phyloP scores from a whole-genome alignment of 2,888 invertebrate species.

The Brachylomia viminalis region DNA sequence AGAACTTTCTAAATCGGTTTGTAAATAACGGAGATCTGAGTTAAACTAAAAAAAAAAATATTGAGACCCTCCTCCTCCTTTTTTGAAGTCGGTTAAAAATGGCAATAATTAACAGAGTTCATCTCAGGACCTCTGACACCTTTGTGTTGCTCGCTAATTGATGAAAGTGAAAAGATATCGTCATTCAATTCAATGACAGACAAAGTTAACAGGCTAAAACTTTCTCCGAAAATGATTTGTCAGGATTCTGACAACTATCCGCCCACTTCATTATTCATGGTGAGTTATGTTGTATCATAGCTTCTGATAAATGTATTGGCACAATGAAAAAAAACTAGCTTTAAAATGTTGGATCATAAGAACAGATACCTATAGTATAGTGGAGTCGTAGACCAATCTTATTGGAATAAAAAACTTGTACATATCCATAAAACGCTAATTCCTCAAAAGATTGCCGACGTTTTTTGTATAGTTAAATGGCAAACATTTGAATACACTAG shows the following conservation, averaged over 20 bases:
- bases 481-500: constrained; percentile 21
- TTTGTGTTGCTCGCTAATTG: constrained; percentile 62
- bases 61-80: no score
- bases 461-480: constrained; percentile 50
- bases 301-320: constrained; percentile 4
- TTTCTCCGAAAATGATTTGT: constrained; percentile 66
- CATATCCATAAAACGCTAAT: constrained; percentile 53
- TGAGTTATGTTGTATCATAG: constrained; percentile 18
- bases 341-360: constrained; percentile 24
- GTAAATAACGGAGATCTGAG: no score
- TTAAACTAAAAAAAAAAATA: no score
- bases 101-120: constrained; percentile 64
- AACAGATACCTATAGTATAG: constrained; percentile 22
- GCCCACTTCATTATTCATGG: constrained; percentile 41
- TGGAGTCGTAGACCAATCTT: constrained; percentile 8
- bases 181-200: constrained; percentile 61
- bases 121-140: constrained; percentile 57
- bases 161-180: constrained; percentile 69
- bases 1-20: no score
- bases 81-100: no score
- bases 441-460: constrained; percentile 47
- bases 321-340: background rate
- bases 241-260: constrained; percentile 47
- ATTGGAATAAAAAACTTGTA: constrained; percentile 47
- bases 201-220: constrained; percentile 55